Evolutionary conservation across 2,113 vertebrate genomes (phyloP), one percentile per base, ranked within the genome.

Genomic region (Monarcha castaneiventris): DNA sequence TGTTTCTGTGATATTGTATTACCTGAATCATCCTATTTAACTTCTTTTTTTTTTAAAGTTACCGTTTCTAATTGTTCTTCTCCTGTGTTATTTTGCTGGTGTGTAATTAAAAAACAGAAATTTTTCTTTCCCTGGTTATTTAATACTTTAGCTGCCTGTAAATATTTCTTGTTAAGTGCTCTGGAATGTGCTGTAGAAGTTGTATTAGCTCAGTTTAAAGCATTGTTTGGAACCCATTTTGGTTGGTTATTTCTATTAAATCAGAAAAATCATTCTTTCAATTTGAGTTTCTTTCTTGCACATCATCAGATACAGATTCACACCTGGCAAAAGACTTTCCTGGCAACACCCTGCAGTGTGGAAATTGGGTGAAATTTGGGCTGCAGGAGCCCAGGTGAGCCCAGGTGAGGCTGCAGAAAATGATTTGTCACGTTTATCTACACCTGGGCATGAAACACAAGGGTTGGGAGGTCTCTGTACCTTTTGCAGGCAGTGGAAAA

Each of bases 211-310:
- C 96, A 77, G 96, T 97, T 98, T 94, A 95, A 98, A 98, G 88
- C 96, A 96, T 98, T 98, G 98, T 98, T 98, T 98, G 95, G 95
- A 97, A 97, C 93, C 68, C 91, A 94, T 93, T 97, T 98, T 96
- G 97, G 96, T 98, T 95, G 96, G 90, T 97, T 98, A 97, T 98
- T 98, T 98, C 97, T 98, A 98, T 98, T 98, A 98, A 98, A 98
- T 97, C 90, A 97, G 96, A 97, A 97, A 97, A 97, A 96, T 75
- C 84, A 92, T 74, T 87, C 96, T 98, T 98, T 97, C 96, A 95
- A 86, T 91, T 95, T 30, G 96, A 97, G 96, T 97, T 96, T 92
- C 56, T 83, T 90, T 94, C 91, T 96, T 91, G 68, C 58, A 17
- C 52, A 11, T 23, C 49, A 1, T 55, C 10, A 44, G 33, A 8